Conservation (phyloP, 2,888 invertebrate species). For the Nomada flava region DNA sequence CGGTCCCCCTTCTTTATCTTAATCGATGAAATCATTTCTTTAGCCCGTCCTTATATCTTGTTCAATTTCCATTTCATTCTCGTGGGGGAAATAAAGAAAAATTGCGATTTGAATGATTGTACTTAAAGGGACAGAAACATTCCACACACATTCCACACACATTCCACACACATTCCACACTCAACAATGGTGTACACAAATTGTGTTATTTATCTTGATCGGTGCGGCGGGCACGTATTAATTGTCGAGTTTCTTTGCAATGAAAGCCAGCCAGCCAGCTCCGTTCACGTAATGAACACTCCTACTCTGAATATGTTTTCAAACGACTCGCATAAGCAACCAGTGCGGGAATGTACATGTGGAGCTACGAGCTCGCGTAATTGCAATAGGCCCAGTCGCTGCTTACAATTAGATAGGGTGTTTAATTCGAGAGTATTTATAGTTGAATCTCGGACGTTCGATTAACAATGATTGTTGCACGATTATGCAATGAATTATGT, state of each 20-base stretch:
- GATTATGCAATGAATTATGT: neutral
- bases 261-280: neutral
- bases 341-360: neutral
- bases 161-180: neutral
- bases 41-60: too few relatives aligned
- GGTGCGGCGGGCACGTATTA: neutral
- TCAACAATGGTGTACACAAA: neutral
- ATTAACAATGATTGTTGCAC: neutral
- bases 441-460: neutral
- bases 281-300: constrained; percentile 33
- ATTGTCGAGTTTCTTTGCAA: neutral
- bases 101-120: too few relatives aligned
- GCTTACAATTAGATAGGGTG: constrained; percentile 6
- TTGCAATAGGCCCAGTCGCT: constrained; percentile 28
- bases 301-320: constrained; percentile 20
- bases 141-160: neutral
- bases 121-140: neutral
- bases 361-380: constrained; percentile 17
- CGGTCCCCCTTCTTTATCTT: neutral
- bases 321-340: constrained; percentile 15
- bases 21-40: too few relatives aligned
- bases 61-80: too few relatives aligned
- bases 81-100: too few relatives aligned
- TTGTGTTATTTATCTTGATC: neutral
- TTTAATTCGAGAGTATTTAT: neutral